Conservation (phyloP, 2,113 vertebrate genomes). For the Centropristis striata region DNA sequence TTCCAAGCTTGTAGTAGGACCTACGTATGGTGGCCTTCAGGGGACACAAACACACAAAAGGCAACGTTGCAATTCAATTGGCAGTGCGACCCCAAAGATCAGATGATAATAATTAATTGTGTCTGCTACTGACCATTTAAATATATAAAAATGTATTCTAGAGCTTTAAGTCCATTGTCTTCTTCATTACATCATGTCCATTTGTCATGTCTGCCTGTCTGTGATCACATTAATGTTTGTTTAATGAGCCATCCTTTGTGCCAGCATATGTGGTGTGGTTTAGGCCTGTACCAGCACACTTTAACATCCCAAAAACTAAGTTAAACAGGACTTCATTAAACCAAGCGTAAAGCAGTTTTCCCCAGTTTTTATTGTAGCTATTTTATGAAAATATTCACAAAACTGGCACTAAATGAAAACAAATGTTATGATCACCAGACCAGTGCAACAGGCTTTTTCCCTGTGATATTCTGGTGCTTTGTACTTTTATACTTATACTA, state of each 20-base stretch:
- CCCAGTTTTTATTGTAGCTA: neutral
- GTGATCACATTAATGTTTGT: neutral
- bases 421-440: neutral
- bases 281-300: neutral
- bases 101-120: too few relatives aligned
- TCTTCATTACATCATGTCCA: neutral
- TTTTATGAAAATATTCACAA: neutral
- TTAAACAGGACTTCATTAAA: neutral
- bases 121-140: too few relatives aligned
- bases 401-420: neutral
- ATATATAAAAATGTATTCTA: too few relatives aligned
- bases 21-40: too few relatives aligned
- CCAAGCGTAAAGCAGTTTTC: neutral
- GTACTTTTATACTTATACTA: neutral
- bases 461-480: neutral
- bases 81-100: too few relatives aligned
- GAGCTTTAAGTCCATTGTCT: constrained; percentile 10
- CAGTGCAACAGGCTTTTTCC: neutral
- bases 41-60: too few relatives aligned
- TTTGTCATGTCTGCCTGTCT: neutral
- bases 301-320: neutral
- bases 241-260: constrained; percentile 3
- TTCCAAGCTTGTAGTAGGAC: too few relatives aligned
- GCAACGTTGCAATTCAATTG: too few relatives aligned
- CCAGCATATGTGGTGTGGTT: neutral